These are phyloP conservation scores for Aphidoletes aphidimyza DNA, from an alignment of 2,888 invertebrate species.

Conservation along the genomic window DNA sequence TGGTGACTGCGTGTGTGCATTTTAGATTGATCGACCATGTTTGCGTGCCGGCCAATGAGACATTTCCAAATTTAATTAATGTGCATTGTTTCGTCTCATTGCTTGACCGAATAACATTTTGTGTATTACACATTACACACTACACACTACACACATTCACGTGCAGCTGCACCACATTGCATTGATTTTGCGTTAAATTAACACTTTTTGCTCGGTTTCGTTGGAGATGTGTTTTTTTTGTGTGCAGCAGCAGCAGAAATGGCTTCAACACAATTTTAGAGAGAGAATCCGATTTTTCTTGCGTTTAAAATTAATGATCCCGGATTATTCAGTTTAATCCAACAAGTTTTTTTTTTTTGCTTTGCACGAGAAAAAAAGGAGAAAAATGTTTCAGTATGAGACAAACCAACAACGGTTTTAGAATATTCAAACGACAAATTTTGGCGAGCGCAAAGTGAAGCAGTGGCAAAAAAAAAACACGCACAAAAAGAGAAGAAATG, in stretches of 20 bases:
- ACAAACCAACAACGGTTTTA: background rate
- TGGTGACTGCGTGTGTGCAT: background rate
- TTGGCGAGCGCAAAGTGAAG: background rate
- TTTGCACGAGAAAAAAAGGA: background rate
- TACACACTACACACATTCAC: no score
- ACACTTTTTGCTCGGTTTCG: background rate
- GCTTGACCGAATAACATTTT: slow-evolving; percentile 32
- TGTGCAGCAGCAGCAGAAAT: background rate
- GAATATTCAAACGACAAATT: background rate
- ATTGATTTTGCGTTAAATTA: slow-evolving; percentile 45
- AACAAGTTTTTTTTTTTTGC: background rate
- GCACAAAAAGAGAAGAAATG: background rate
- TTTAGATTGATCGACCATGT: background rate
- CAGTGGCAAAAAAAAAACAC: background rate
- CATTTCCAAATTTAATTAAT: slow-evolving; percentile 37
- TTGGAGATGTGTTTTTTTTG: background rate
- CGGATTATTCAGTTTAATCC: slow-evolving; percentile 27
- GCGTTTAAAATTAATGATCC: slow-evolving; percentile 11
- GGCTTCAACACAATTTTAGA: background rate
- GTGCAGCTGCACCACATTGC: background rate
- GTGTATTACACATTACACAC: no score
- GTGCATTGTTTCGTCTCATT: background rate
- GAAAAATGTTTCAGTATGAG: background rate
- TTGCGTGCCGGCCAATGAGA: background rate
- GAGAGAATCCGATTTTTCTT: background rate